A percentile compares a stretch with the other conserved stretches of the same genome.
phyloP scores from a whole-genome alignment of 2,113 vertebrate genomes.

The Engystomops pustulosus region DNA sequence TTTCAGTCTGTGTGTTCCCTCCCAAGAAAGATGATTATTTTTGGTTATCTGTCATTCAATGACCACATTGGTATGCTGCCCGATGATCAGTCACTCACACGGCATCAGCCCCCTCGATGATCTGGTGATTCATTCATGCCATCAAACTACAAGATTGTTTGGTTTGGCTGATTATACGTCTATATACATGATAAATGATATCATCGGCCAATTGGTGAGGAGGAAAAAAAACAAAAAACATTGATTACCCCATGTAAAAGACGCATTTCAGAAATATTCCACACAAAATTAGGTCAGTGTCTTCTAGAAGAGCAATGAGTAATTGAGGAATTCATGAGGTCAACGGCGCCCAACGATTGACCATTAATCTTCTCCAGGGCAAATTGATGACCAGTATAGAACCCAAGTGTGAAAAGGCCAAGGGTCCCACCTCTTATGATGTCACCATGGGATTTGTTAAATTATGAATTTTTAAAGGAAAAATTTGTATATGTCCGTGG shows the following conservation, averaged over 20 bases:
- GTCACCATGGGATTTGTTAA: no score
- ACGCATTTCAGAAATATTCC: neutral
- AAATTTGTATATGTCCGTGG: neutral
- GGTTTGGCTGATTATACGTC: neutral
- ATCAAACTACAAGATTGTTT: neutral
- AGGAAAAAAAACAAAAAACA: neutral
- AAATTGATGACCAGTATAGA: neutral
- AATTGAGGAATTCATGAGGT: conserved; percentile 13
- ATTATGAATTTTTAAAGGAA: neutral
- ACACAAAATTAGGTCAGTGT: conserved; percentile 3
- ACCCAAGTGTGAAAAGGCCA: no score
- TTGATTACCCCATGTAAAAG: neutral
- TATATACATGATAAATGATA: neutral
- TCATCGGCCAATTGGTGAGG: neutral
- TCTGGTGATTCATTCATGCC: neutral
- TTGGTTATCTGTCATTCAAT: neutral
- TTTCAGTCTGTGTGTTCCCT: neutral
- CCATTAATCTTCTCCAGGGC: neutral
- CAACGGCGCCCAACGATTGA: neutral
- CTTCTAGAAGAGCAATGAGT: neutral
- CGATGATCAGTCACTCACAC: neutral
- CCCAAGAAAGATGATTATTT: neutral
- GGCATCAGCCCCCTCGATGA: neutral
- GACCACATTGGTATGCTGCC: neutral
- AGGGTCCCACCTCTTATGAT: neutral